These are phyloP conservation scores for Drosophila hydei DNA, from an alignment of 1,140 invertebrate species.

Conservation along the genomic window DNA sequence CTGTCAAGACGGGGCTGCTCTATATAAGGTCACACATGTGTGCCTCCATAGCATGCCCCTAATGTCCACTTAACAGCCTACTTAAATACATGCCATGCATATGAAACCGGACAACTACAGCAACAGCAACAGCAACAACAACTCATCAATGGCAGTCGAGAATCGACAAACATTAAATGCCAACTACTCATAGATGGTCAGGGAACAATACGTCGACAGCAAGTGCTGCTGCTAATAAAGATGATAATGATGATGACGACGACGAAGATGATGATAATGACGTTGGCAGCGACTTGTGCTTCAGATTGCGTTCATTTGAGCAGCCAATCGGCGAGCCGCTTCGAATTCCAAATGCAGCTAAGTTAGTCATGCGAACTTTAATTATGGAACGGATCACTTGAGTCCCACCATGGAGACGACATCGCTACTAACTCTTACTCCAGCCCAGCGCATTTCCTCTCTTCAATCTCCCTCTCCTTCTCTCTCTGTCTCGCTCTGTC, in stretches of 20 bases:
- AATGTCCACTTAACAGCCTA: conserved; percentile 77
- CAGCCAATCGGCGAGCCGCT: conserved; percentile 43
- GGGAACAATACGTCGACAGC: conserved; percentile 53
- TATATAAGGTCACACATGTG: conserved; percentile 77
- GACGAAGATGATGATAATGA: conserved; percentile 9
- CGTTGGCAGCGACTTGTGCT: conserved; percentile 7
- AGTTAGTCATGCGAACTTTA: conserved; percentile 77
- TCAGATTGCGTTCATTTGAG: conserved; percentile 19
- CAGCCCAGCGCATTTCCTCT: conserved; percentile 5
- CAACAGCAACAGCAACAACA: conserved; percentile 26
- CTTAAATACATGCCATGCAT: conserved; percentile 76
- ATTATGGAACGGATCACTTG: conserved; percentile 62
- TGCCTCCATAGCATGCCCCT: conserved; percentile 69
- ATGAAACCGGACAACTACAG: conserved; percentile 51
- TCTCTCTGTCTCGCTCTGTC: neutral
- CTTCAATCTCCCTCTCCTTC: neutral
- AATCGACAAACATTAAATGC: conserved; percentile 65
- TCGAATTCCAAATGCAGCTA: conserved; percentile 76
- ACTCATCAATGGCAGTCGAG: conserved; percentile 59
- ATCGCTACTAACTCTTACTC: neutral
- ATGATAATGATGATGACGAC: conserved; percentile 13
- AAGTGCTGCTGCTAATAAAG: conserved; percentile 19
- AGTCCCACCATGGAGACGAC: conserved; percentile 29
- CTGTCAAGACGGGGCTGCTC: conserved; percentile 59
- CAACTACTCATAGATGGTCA: conserved; percentile 58